phyloP scores from a whole-genome alignment of 2,113 vertebrate species.

The Vidua macroura region DNA sequence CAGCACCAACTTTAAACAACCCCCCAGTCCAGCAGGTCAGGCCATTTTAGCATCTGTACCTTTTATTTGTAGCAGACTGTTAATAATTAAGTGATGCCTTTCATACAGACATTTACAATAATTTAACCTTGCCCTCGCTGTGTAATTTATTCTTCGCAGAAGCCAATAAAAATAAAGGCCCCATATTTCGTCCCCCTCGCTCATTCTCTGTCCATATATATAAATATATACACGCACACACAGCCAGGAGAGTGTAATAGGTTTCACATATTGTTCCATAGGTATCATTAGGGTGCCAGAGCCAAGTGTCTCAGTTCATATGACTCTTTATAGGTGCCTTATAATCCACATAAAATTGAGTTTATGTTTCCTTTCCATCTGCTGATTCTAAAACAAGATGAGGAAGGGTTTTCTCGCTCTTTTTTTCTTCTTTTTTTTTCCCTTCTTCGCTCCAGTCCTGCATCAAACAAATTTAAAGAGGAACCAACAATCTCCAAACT shows the following conservation, averaged over 20 bases:
- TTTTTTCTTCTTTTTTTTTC: background rate
- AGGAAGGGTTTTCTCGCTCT: background rate
- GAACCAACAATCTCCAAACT: background rate
- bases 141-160: constrained; percentile 63
- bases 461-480: background rate
- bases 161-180: constrained; percentile 70
- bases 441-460: background rate
- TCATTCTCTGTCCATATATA: constrained; percentile 15
- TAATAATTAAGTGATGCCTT: constrained; percentile 72
- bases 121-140: constrained; percentile 64
- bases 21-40: constrained; percentile 33
- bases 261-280: constrained; percentile 70
- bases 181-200: constrained; percentile 22
- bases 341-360: constrained; percentile 65
- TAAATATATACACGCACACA: constrained; percentile 2
- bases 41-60: constrained; percentile 56
- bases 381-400: background rate
- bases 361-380: constrained; percentile 56
- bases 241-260: constrained; percentile 57
- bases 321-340: constrained; percentile 62
- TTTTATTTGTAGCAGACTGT: constrained; percentile 65
- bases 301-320: constrained; percentile 69
- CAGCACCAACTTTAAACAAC: constrained; percentile 33
- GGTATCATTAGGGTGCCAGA: constrained; percentile 56
- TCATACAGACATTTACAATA: constrained; percentile 69